These are phyloP conservation scores for Girardinichthys multiradiatus DNA, from an alignment of 2,113 vertebrate species.

Conservation along the genomic window DNA sequence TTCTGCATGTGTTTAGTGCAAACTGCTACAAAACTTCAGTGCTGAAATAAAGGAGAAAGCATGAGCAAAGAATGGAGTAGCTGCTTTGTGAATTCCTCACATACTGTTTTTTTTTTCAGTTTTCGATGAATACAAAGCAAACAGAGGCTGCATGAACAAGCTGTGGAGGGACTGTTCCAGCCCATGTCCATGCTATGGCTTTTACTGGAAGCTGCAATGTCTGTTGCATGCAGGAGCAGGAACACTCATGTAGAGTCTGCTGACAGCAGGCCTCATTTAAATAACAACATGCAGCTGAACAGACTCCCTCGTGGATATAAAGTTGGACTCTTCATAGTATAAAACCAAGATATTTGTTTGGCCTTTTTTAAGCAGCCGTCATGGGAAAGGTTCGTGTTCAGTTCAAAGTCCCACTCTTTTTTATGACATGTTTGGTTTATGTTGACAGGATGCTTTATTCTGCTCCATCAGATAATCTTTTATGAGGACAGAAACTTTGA, in stretches of 20 bases:
- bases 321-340: not conserved
- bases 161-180: slow-evolving; percentile 49
- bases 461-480: slow-evolving; percentile 72
- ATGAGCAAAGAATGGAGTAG: too few species aligned
- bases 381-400: slow-evolving; percentile 73
- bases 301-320: slow-evolving; percentile 11
- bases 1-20: too few species aligned
- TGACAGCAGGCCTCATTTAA: slow-evolving; percentile 66
- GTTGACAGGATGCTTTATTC: not conserved
- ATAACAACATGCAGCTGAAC: slow-evolving; percentile 52
- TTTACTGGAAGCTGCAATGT: slow-evolving; percentile 63
- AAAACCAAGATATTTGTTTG: slow-evolving; percentile 12
- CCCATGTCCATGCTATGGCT: slow-evolving; percentile 33
- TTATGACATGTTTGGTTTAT: not conserved
- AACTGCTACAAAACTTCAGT: too few species aligned
- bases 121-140: not conserved
- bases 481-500: slow-evolving; percentile 81
- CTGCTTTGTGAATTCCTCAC: too few species aligned
- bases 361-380: slow-evolving; percentile 8
- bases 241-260: slow-evolving; percentile 57
- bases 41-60: too few species aligned
- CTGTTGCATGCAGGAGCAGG: not conserved
- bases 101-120: too few species aligned
- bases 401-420: not conserved
- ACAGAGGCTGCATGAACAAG: not conserved